phyloP scores from a whole-genome alignment of 2,888 invertebrate species.

The Phragmatobia fuliginosa region DNA sequence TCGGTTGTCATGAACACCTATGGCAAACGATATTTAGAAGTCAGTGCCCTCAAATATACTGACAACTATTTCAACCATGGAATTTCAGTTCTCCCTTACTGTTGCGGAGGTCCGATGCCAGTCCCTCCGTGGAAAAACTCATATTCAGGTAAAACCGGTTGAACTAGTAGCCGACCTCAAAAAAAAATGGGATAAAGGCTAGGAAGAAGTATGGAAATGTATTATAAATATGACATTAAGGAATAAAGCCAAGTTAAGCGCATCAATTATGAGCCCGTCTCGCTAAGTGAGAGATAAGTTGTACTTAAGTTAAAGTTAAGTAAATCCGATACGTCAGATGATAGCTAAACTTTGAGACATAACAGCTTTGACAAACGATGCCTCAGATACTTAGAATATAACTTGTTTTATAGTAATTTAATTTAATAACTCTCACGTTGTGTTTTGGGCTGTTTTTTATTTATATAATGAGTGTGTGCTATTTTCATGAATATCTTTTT shows the following conservation, averaged over 20 bases:
- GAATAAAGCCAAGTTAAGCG: slow-evolving; percentile 44
- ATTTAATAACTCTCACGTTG: slow-evolving; percentile 31
- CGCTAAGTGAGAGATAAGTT: slow-evolving; percentile 55
- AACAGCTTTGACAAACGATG: slow-evolving; percentile 61
- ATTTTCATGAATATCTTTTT: background rate
- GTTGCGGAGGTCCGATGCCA: too few relatives aligned
- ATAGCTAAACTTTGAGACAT: slow-evolving; percentile 57
- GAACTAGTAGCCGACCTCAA: too few relatives aligned
- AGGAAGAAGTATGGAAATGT: too few relatives aligned
- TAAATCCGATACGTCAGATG: slow-evolving; percentile 56
- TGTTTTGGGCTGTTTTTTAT: background rate
- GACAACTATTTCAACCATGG: too few relatives aligned
- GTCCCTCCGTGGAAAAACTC: too few relatives aligned
- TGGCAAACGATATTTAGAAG: too few relatives aligned
- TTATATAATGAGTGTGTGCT: background rate
- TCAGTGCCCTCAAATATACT: too few relatives aligned
- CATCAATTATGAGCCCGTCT: slow-evolving; percentile 61
- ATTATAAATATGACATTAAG: slow-evolving; percentile 9
- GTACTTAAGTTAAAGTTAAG: slow-evolving; percentile 43
- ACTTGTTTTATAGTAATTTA: slow-evolving; percentile 44
- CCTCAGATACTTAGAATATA: slow-evolving; percentile 50
- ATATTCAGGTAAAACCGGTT: too few relatives aligned
- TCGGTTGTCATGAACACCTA: too few relatives aligned
- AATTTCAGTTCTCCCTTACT: too few relatives aligned
- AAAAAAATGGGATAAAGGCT: too few relatives aligned